Evolutionary conservation across 2,113 vertebrate species (phyloP).

Genomic region (Poecile atricapillus): DNA sequence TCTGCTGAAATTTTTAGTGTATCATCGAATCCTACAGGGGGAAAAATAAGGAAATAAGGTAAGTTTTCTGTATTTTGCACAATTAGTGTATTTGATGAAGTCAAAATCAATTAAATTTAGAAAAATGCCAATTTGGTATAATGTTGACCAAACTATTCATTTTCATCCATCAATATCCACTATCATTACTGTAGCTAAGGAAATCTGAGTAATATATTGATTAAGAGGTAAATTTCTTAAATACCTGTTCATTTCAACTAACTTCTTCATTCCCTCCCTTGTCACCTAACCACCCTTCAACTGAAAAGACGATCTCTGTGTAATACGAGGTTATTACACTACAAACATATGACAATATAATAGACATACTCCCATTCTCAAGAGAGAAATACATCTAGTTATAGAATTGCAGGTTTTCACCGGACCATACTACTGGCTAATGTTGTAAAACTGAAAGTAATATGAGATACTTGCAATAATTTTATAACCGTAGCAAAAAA

Average conservation of each 20-base stretch:
- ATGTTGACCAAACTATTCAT: background rate
- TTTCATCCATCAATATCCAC: background rate
- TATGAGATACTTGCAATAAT: background rate
- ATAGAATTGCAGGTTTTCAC: background rate
- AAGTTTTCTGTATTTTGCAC: slow-evolving; percentile 2
- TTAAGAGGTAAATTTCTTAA: background rate
- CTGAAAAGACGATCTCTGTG: background rate
- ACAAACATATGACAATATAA: background rate
- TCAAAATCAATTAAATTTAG: slow-evolving; percentile 23
- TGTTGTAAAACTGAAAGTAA: background rate
- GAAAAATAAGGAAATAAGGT: background rate
- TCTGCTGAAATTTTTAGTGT: slow-evolving; percentile 52
- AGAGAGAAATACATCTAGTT: background rate
- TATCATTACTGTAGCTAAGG: background rate
- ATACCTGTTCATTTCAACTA: background rate
- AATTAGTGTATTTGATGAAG: background rate
- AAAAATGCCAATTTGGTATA: background rate
- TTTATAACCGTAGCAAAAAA: background rate
- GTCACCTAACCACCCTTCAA: background rate
- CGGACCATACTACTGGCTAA: background rate
- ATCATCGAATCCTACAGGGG: background rate
- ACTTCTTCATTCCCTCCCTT: background rate
- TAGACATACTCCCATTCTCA: background rate
- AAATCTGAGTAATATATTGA: background rate
- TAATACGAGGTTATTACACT: background rate